Base-by-base conservation (phyloP, 1,140 invertebrate genomes). In the Camponotus vicinus region DNA sequence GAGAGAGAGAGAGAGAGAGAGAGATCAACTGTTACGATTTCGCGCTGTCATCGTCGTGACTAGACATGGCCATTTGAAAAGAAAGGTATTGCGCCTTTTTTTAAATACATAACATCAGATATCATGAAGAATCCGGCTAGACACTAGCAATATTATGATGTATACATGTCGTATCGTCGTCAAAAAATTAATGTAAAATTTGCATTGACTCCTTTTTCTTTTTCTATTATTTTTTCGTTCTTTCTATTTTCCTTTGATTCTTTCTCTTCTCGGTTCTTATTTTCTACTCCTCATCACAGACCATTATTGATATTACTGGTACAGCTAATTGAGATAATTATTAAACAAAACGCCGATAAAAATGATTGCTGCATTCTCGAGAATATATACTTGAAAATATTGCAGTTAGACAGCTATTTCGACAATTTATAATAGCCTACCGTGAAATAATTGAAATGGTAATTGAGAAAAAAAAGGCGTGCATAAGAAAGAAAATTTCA, bases 31-130 rank as follows among this genome's bases (percentile, higher is more conserved):
- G 37, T 67, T n/a, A 37, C 76, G 61, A 59, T 70, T 70, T 70
- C 37, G 21, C 34, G 32, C 32, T 45, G 78, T 70, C 49, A 80
- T 80, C 34, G 5, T 57, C 49, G 15, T 80, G 49, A 70, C 49
- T 80, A 57, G 18, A 9, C 34, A 42, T 69, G 32, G 40, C 9
- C 27, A 55, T 70, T 80, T n/a, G n/a, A 32, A 69, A 42, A 67
- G 15, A 40, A 49, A 37, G 7, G 0, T 18, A 78, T n/a, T 40
- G 9, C 21, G 37, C 37, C 34, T 42, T 21, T 18, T 18, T 45
- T 18, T 9, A 27, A 27, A 0, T 8, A 57, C 21, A 8, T 63
- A 42, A 63, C 21, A 32, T 77, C 5, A 77, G 8, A 6, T 32
- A 40, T 27, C 40, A 42, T 1, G 42, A 45, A 45, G 1, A 63